phyloP scores from a whole-genome alignment of 2,113 vertebrate species.

The Morone saxatilis region DNA sequence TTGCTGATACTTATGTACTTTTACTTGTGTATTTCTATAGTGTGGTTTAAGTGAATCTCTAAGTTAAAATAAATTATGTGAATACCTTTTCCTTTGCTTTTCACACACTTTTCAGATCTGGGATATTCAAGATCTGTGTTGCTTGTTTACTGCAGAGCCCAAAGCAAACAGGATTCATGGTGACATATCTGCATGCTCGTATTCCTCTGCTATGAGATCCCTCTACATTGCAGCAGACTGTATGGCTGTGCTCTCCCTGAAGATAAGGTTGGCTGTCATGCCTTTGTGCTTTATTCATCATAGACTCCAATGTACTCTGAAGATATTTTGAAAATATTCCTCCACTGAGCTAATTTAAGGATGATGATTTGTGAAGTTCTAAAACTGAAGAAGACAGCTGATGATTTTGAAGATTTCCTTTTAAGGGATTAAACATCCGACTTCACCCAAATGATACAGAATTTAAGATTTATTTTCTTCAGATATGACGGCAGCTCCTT shows the following conservation, averaged over 20 bases:
- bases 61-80: not conserved
- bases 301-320: slow-evolving; percentile 11
- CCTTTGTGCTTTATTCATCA: slow-evolving; percentile 34
- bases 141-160: slow-evolving; percentile 79
- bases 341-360: slow-evolving; percentile 9
- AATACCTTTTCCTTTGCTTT: not conserved
- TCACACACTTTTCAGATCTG: slow-evolving; percentile 81
- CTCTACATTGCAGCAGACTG: slow-evolving; percentile 79
- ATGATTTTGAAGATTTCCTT: slow-evolving; percentile 29
- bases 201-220: slow-evolving; percentile 64
- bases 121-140: slow-evolving; percentile 84
- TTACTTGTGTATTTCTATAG: not conserved
- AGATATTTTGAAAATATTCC: slow-evolving; percentile 25
- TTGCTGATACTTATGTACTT: not conserved
- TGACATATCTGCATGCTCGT: slow-evolving; percentile 79
- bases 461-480: not conserved
- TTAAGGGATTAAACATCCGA: not conserved
- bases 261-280: slow-evolving; percentile 74
- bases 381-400: not conserved
- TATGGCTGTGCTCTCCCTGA: slow-evolving; percentile 78
- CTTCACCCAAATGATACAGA: slow-evolving; percentile 10
- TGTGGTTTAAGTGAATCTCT: not conserved
- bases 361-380: not conserved
- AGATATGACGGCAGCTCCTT: not conserved
- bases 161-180: slow-evolving; percentile 79